Conservation (phyloP, 1,140 invertebrate species). For the Bombus vancouverensis region DNA sequence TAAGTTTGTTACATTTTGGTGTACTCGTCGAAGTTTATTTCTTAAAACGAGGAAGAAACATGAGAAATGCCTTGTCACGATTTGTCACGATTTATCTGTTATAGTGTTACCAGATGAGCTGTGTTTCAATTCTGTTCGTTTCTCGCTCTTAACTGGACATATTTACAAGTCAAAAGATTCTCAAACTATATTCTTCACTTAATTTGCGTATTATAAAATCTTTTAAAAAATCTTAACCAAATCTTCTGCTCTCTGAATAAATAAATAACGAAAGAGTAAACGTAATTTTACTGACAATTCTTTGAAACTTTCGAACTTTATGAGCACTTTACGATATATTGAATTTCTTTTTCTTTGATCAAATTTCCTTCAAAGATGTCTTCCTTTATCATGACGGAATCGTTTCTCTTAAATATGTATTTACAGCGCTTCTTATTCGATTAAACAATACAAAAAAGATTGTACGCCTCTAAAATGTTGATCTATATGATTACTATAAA, state of each 20-base stretch:
- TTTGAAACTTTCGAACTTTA: not conserved
- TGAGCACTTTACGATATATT: not conserved
- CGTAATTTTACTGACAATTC: not conserved
- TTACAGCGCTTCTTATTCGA: not conserved
- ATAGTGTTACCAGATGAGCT: not conserved
- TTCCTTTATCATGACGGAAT: not conserved
- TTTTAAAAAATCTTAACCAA: not conserved
- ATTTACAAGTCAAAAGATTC: slow-evolving; percentile 29
- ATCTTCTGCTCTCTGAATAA: slow-evolving; percentile 10
- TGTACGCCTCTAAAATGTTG: not conserved
- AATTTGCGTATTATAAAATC: not conserved
- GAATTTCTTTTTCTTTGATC: not conserved
- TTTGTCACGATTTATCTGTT: not conserved
- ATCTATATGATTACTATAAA: not conserved
- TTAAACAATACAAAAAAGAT: not conserved
- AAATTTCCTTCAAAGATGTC: not conserved
- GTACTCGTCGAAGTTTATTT: too few species aligned
- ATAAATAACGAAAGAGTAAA: slow-evolving; percentile 30
- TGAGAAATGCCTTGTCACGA: not conserved
- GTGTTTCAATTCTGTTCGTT: not conserved
- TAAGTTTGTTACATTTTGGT: slow-evolving; percentile 11
- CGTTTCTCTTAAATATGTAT: slow-evolving; percentile 8
- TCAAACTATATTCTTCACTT: not conserved
- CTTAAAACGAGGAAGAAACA: not conserved
- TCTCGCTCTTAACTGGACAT: not conserved